phyloP scores from a whole-genome alignment of 2,113 vertebrate genomes.

The Herpailurus yagouaroundi region DNA sequence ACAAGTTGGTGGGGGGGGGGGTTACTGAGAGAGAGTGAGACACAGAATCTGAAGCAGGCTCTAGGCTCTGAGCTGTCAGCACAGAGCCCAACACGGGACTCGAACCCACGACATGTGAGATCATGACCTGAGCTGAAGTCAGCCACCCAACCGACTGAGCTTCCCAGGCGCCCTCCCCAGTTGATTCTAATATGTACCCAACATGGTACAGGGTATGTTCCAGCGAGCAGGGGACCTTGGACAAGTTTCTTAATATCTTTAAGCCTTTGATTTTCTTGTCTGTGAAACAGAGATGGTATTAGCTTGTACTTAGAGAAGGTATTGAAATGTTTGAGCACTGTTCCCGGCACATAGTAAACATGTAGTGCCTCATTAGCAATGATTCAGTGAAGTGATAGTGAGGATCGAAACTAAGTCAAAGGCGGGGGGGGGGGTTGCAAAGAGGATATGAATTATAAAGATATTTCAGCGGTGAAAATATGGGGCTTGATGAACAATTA shows the following conservation, averaged over 20 bases:
- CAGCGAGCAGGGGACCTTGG: neutral
- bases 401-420: neutral
- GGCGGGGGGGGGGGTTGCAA: neutral
- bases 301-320: neutral
- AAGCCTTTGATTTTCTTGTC: neutral
- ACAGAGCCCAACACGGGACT: too few relatives aligned
- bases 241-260: neutral
- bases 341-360: neutral
- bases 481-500: neutral
- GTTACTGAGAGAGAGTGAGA: too few relatives aligned
- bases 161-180: too few relatives aligned
- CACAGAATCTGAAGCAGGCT: too few relatives aligned
- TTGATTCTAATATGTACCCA: neutral
- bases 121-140: too few relatives aligned
- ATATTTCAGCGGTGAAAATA: neutral
- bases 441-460: neutral
- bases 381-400: neutral
- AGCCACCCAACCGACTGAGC: too few relatives aligned
- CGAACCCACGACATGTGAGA: too few relatives aligned
- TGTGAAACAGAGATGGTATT: neutral
- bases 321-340: neutral
- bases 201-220: neutral
- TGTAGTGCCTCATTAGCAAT: neutral
- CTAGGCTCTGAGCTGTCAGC: too few relatives aligned
- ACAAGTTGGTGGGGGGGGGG: too few relatives aligned